Conservation (phyloP, 1,140 invertebrate genomes). For the Trinorchestia longiramus region DNA sequence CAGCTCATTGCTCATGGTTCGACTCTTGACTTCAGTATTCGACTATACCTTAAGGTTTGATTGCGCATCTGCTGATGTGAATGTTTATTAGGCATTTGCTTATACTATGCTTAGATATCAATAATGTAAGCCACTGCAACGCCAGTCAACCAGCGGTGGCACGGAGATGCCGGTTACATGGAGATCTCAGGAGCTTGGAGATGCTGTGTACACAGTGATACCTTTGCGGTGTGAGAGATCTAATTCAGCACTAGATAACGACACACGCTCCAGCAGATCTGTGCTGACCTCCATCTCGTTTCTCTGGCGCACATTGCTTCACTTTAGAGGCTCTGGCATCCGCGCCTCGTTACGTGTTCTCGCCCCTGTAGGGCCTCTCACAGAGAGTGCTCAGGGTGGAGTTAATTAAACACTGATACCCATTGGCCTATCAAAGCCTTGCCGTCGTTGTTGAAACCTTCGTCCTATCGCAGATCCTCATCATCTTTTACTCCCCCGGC, state of each 20-base stretch:
- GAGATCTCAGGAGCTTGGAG: too few relatives aligned
- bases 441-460: background rate
- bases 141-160: too few relatives aligned
- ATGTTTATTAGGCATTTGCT: too few relatives aligned
- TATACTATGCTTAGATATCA: too few relatives aligned
- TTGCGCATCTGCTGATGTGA: too few relatives aligned
- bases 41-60: too few relatives aligned
- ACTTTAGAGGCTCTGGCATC: background rate
- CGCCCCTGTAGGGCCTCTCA: background rate
- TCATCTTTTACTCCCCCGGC: background rate
- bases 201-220: background rate
- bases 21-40: too few relatives aligned
- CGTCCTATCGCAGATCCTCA: background rate
- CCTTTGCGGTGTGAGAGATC: background rate
- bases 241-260: background rate
- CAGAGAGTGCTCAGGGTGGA: constrained; percentile 2
- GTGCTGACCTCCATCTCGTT: background rate
- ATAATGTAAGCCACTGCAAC: too few relatives aligned
- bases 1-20: too few relatives aligned
- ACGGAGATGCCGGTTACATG: too few relatives aligned
- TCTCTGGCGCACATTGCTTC: background rate
- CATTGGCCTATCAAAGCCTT: constrained; percentile 40
- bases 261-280: background rate
- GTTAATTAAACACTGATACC: constrained; percentile 52
- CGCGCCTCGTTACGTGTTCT: background rate